These are phyloP conservation scores for Vultur gryphus DNA, from an alignment of 2,797 vertebrate species.

Conservation along the genomic window DNA sequence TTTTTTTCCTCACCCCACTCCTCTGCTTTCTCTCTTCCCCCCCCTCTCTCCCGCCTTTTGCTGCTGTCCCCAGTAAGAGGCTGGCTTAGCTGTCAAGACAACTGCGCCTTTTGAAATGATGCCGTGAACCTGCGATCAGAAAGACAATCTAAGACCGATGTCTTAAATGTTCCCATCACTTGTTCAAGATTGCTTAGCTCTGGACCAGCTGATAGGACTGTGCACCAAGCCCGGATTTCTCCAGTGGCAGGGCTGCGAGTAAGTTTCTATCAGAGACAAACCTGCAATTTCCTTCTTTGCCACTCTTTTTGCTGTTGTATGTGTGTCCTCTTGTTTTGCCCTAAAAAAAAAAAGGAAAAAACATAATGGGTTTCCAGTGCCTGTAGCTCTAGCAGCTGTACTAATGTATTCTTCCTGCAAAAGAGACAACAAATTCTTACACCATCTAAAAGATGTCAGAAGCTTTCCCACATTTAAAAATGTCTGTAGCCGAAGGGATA, in stretches of 20 bases:
- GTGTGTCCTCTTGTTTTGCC: background rate
- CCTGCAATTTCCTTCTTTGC: slow-evolving; percentile 45
- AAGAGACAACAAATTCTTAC: background rate
- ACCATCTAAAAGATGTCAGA: background rate
- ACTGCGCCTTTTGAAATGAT: background rate
- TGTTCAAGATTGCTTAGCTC: background rate
- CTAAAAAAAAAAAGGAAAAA: background rate
- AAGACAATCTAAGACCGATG: background rate
- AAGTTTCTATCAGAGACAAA: slow-evolving; percentile 18
- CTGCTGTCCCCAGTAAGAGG: background rate
- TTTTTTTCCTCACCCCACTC: background rate
- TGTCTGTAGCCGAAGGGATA: background rate
- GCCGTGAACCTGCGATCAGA: background rate
- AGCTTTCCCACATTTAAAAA: background rate
- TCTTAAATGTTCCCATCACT: background rate
- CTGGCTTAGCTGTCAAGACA: slow-evolving; percentile 37
- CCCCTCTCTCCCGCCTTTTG: background rate
- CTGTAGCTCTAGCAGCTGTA: background rate
- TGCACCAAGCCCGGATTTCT: background rate
- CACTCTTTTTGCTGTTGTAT: background rate
- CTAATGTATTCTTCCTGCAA: background rate
- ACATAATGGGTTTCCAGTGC: background rate
- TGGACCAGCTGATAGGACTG: background rate
- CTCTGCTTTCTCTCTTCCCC: background rate
- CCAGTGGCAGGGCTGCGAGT: background rate